These are phyloP conservation scores for Palythoa caribaeorum DNA, from an alignment of 92 coral and sea anemone species.

Conservation along the genomic window DNA sequence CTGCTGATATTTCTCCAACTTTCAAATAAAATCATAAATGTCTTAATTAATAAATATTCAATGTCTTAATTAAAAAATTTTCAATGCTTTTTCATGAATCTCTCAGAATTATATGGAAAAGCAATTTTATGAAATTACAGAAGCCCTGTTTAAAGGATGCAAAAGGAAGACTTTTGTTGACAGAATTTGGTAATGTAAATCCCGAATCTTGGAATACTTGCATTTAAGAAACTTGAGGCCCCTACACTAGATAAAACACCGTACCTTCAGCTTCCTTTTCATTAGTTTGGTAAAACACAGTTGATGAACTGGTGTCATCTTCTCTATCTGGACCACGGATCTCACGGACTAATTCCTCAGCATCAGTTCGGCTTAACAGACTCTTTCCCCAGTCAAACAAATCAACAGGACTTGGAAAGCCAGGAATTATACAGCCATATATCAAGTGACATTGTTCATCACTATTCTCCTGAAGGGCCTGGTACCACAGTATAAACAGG, in stretches of 20 bases:
- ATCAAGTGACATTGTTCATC: constrained; percentile 90
- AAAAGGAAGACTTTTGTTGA: too few species aligned
- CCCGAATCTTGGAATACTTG: too few species aligned
- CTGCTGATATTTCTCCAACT: too few species aligned
- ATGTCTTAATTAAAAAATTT: too few species aligned
- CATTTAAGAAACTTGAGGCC: too few species aligned
- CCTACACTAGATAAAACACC: neutral
- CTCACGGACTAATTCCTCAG: constrained; percentile 80
- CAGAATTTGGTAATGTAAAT: too few species aligned
- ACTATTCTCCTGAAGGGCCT: constrained; percentile 81
- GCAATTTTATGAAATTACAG: too few species aligned
- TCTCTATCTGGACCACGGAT: constrained; percentile 75
- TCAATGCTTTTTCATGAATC: too few species aligned
- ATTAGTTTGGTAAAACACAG: constrained; percentile 65
- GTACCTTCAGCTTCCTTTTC: constrained; percentile 84
- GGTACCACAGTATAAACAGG: constrained; percentile 94
- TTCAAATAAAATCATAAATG: too few species aligned
- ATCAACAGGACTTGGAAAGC: constrained; percentile 90
- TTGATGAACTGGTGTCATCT: constrained; percentile 68
- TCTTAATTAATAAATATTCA: too few species aligned
- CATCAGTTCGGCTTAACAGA: constrained; percentile 68
- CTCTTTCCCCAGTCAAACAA: constrained; percentile 76
- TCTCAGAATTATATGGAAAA: too few species aligned
- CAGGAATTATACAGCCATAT: constrained; percentile 92
- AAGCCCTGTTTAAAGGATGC: too few species aligned